Evolutionary conservation across 2,797 vertebrate genomes (phyloP).

Genomic region (Gobio occitaniae): DNA sequence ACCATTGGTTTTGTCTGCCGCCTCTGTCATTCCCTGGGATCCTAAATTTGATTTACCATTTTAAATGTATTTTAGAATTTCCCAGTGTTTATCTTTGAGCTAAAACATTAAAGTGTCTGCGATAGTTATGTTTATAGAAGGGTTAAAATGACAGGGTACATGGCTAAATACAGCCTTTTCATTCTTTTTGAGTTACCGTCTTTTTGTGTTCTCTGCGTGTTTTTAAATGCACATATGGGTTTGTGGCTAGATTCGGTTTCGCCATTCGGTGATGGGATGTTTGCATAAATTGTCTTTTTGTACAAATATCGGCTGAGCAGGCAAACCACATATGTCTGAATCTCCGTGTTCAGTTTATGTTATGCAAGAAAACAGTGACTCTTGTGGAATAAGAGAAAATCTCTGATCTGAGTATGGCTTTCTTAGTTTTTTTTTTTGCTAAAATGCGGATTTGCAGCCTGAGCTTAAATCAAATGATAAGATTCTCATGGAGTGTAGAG

Average conservation of each 20-base stretch:
- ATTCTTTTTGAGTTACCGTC: slow-evolving; percentile 12
- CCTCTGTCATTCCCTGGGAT: slow-evolving; percentile 12
- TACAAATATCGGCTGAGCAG: slow-evolving; percentile 19
- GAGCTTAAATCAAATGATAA: not conserved
- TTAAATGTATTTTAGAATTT: slow-evolving; percentile 37
- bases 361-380: not conserved
- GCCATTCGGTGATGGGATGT: slow-evolving; percentile 18
- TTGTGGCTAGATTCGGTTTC: slow-evolving; percentile 31
- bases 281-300: slow-evolving; percentile 23
- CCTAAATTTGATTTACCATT: slow-evolving; percentile 26
- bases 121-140: slow-evolving; percentile 17
- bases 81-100: slow-evolving; percentile 33
- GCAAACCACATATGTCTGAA: slow-evolving; percentile 3
- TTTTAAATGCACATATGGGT: not conserved
- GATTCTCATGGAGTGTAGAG: not conserved
- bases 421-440: not conserved
- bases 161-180: slow-evolving; percentile 15
- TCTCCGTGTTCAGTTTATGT: not conserved
- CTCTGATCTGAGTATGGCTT: slow-evolving; percentile 2
- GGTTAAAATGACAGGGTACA: slow-evolving; percentile 42
- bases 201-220: slow-evolving; percentile 5
- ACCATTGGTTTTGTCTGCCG: slow-evolving; percentile 36
- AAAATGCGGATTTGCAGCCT: not conserved
- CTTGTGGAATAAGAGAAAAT: slow-evolving; percentile 1
- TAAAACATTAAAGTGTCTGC: slow-evolving; percentile 13